Base-by-base conservation (phyloP, 2,113 vertebrate genomes). In the Takifugu bimaculatus region DNA sequence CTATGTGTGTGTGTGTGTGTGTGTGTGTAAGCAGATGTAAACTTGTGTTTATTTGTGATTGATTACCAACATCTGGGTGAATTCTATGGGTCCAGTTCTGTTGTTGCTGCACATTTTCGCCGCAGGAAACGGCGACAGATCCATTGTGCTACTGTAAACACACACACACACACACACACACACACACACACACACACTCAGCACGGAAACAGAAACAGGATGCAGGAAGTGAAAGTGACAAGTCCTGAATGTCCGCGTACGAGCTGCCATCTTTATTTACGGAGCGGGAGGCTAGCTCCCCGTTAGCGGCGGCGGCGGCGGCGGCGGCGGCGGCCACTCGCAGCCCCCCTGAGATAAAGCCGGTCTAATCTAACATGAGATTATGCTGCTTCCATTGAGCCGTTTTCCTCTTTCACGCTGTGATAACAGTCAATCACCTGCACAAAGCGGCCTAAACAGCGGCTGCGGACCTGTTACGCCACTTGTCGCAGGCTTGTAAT, bases 121-220 rank as follows among this genome's bases (percentile, higher is more conserved):
- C 78, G 62, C 84, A 93, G 94, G 92, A 94, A 94, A 92, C 89
- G 83, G 85, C 72, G 52, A 54, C 76, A 87, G 91, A 93, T 92
- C 84, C 90, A 89, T 85, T 48, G 85, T 54, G 10, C 78, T 76
- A 75, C 84, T 54, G 60, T 71, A 77, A 72, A 62, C 50, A 69
- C 49, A 62, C 67, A 65, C 53, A 54, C 50, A 49, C 26, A 55
- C 58, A 57, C 54, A 68, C 25, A 51, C 54, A 70, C 42, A 57
- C 57, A 61, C 62, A 50, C 48, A 60, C 54, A 69, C 52, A 58
- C 64, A 63, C 54, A 7, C 53, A 72, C 52, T 72, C 65, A 59
- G 20, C 20, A 20, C 20, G 20, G 20, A 20, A 20, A 20, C 20
- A 20, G 20, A 20, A 20, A 20, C 65, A 70, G 72, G 67, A 72